phyloP scores from a whole-genome alignment of 2,797 vertebrate species.

The Centropyge bicolor region DNA sequence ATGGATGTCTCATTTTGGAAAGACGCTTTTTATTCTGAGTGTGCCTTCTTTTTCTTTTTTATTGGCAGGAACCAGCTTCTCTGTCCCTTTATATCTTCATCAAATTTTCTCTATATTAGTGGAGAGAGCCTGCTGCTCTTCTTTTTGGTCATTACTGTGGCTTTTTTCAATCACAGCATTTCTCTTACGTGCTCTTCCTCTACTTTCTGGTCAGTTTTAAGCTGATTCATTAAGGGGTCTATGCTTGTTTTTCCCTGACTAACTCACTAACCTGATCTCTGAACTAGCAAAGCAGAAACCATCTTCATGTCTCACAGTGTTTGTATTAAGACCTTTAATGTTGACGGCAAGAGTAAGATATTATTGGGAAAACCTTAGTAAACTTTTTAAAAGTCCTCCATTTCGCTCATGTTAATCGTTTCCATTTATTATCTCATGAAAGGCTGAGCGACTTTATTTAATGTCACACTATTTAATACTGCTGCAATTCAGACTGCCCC shows the following conservation, averaged over 20 bases:
- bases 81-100: conserved; percentile 19
- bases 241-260: neutral
- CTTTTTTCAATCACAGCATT: conserved; percentile 20
- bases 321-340: neutral
- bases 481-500: conserved; percentile 28
- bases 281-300: conserved; percentile 4
- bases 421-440: neutral
- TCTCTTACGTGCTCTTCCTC: neutral
- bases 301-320: neutral
- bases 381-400: neutral
- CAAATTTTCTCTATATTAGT: conserved; percentile 17
- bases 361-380: neutral
- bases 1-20: conserved; percentile 69
- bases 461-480: neutral
- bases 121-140: conserved; percentile 17
- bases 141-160: conserved; percentile 1
- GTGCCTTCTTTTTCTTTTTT: conserved; percentile 24
- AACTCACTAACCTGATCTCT: neutral
- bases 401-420: conserved; percentile 7
- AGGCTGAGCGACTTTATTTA: conserved; percentile 3
- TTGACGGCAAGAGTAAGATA: neutral
- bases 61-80: conserved; percentile 19
- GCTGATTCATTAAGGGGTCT: neutral
- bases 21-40: conserved; percentile 36
- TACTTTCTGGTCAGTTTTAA: neutral